phyloP scores from a whole-genome alignment of 2,797 vertebrate species.

The Podargus strigoides region DNA sequence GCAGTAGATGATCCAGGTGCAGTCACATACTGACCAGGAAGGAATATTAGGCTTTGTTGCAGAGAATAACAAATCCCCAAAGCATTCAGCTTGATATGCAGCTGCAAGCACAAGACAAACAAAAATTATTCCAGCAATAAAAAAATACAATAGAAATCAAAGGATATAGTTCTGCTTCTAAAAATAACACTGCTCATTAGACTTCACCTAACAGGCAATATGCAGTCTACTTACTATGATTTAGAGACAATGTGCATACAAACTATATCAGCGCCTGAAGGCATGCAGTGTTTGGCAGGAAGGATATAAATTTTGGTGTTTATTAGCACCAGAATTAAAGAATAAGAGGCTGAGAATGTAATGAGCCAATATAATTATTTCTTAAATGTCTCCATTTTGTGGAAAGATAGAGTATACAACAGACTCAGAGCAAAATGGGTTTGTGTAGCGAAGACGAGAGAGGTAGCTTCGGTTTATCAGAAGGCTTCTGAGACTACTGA shows the following conservation, averaged over 20 bases:
- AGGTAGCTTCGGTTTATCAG: background rate
- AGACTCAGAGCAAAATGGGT: background rate
- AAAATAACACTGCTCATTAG: slow-evolving; percentile 46
- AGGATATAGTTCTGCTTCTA: slow-evolving; percentile 61
- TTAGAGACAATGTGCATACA: background rate
- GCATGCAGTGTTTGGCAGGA: background rate
- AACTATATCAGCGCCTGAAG: background rate
- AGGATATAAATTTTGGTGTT: slow-evolving; percentile 1
- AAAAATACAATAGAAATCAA: slow-evolving; percentile 66
- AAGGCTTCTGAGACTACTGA: background rate
- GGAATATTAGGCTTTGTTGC: slow-evolving; percentile 51
- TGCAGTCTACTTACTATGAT: background rate
- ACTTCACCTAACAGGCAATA: slow-evolving; percentile 44
- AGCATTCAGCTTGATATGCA: slow-evolving; percentile 53
- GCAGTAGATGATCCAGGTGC: slow-evolving; percentile 63
- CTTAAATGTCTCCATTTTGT: background rate
- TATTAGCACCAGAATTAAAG: slow-evolving; percentile 21
- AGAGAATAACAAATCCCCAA: slow-evolving; percentile 62
- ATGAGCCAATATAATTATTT: background rate
- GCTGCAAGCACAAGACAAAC: slow-evolving; percentile 65
- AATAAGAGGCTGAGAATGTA: background rate
- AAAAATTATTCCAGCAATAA: slow-evolving; percentile 57
- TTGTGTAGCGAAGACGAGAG: background rate
- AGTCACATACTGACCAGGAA: slow-evolving; percentile 59
- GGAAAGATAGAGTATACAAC: background rate